A percentile compares a stretch with the other conserved stretches of the same genome.
phyloP scores from a whole-genome alignment of 2,113 vertebrate species.

The Sakesphorus luctuosus region DNA sequence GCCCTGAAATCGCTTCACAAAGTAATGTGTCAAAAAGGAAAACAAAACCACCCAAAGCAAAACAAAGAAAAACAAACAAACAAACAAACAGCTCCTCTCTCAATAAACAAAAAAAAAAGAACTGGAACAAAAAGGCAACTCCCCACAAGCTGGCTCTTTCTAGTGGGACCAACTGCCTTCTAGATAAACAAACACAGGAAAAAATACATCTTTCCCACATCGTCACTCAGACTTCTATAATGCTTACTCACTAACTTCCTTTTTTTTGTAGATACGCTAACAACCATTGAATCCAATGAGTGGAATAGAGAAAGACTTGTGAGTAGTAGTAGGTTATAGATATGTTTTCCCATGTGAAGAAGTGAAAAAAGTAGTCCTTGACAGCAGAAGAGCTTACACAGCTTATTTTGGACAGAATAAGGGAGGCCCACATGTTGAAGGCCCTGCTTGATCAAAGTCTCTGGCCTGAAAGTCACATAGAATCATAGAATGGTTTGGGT shows the following conservation, averaged over 20 bases:
- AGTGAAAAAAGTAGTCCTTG: background rate
- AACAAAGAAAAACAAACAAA: background rate
- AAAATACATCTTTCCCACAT: background rate
- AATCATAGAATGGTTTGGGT: background rate
- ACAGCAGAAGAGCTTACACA: background rate
- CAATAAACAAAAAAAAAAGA: background rate
- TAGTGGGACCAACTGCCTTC: background rate
- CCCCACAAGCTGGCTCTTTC: background rate
- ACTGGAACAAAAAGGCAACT: background rate
- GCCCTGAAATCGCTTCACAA: background rate
- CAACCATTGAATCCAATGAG: background rate
- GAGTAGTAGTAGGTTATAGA: background rate
- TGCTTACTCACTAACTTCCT: background rate
- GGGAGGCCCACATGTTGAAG: background rate
- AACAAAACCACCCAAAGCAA: background rate
- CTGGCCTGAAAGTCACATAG: background rate
- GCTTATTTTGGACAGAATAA: background rate
- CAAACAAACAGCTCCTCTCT: background rate
- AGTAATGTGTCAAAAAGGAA: background rate
- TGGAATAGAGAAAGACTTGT: background rate
- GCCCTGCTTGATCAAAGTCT: background rate
- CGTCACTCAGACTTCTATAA: background rate
- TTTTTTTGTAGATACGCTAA: background rate
- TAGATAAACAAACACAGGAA: background rate
- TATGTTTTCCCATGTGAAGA: background rate